Base-by-base conservation (phyloP, 2,797 vertebrate species). In the Pseudochaenichthys georgianus region DNA sequence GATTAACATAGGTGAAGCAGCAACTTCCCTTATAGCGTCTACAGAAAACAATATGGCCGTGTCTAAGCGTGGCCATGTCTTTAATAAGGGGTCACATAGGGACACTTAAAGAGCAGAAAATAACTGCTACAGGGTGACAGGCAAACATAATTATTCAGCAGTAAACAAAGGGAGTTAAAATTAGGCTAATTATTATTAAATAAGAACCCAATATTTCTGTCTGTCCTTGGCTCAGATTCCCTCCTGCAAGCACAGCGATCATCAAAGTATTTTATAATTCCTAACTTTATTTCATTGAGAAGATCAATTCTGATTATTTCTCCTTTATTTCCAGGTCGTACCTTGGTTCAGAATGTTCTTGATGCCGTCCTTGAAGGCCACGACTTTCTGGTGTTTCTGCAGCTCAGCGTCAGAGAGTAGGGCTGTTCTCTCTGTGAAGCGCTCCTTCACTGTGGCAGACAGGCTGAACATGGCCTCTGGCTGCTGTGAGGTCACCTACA, bases 381-480 rank as follows among this genome's bases (percentile, higher is more conserved):
- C 41, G 4, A 95, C 91, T 77, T 96, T 95, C 28, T 58, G 75
- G 82, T 96, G 95, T n/a, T 54, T 80, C 51, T 91, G 90, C 62
- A 95, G 82, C 1, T 95, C 93, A 3, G 78, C 38, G 0, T 94
- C 90, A 13, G 90, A 87, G 60, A 95, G 84, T 13, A 13, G 16
- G 38, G 78, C 61, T 17, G 68, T 74, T 19, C 62, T 90, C 66
- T 90, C 78, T 3, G 68, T 54, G 31, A 93, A 94, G 11, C 61
- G 75, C 46, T 93, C 87, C 78, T 87, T 93, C 74, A 95, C 95
- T 43, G 68, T 85, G 59, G 72, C 87, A 34, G 90, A 90, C 64
- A 95, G 80, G 31, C 72, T 70, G 77, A 93, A 92, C 93, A 95
- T 90, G 66, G 92, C 87, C 57, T 95, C 92, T 9, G 93, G 92